Percentiles rank a stretch among this genome's conserved stretches.
Evolutionary conservation across 2,113 vertebrate species (phyloP).

Genomic region (Balaeniceps rex): DNA sequence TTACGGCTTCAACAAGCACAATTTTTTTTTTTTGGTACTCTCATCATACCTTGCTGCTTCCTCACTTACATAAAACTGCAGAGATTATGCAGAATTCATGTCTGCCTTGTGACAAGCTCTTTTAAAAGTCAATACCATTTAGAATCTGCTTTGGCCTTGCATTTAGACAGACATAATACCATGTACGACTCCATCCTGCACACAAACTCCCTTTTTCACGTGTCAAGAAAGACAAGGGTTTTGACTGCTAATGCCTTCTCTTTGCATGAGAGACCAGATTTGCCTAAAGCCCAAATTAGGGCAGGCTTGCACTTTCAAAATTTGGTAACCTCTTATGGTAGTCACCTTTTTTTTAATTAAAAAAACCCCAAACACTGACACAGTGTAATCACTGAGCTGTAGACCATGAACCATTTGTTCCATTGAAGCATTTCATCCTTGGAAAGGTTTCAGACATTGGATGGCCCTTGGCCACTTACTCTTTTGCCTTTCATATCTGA

Average conservation of each 20-base stretch:
- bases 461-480: background rate
- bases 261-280: background rate
- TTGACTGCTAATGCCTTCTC: background rate
- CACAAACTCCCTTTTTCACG: background rate
- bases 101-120: conserved; percentile 8
- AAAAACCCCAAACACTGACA: background rate
- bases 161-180: background rate
- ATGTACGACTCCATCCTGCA: background rate
- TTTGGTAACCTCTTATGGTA: background rate
- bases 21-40: background rate
- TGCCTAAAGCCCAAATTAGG: background rate
- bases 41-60: background rate
- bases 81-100: conserved; percentile 16
- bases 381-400: background rate
- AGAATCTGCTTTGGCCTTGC: conserved; percentile 33
- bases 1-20: background rate
- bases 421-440: background rate
- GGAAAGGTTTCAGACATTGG: background rate
- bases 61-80: background rate
- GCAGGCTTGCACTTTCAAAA: background rate
- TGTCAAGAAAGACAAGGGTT: background rate
- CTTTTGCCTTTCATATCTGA: background rate
- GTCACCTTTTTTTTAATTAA: background rate
- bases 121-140: conserved; percentile 8
- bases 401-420: background rate